These are phyloP conservation scores for Jaculus jaculus DNA, from an alignment of 2,113 vertebrate species.

Conservation along the genomic window DNA sequence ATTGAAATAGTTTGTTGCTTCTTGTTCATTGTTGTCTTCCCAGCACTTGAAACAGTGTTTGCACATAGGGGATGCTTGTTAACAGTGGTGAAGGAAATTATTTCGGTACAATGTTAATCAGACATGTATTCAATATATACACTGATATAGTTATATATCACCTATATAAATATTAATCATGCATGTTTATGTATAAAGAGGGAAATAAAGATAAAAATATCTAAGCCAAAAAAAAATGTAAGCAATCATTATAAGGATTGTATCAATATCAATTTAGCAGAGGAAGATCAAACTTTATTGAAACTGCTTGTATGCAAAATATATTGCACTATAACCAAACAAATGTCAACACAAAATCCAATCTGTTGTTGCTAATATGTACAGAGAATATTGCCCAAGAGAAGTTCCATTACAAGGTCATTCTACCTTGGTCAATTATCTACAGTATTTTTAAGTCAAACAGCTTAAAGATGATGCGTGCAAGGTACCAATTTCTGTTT, in stretches of 20 bases:
- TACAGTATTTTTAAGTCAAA: slow-evolving; percentile 94
- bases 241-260: slow-evolving; percentile 90
- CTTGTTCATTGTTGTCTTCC: not conserved
- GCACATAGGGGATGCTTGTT: not conserved
- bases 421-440: slow-evolving; percentile 98
- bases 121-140: not conserved
- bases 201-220: not conserved
- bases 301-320: slow-evolving; percentile 99
- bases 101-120: not conserved
- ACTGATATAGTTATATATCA: not conserved
- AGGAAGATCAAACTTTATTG: slow-evolving; percentile 99
- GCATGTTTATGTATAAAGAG: no score
- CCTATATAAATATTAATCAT: no score
- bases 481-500: slow-evolving; percentile 92
- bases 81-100: not conserved
- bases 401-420: slow-evolving; percentile 97
- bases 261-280: slow-evolving; percentile 88
- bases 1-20: not conserved
- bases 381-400: slow-evolving; percentile 98
- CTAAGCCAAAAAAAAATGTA: slow-evolving; percentile 36
- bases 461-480: slow-evolving; percentile 92
- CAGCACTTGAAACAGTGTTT: not conserved
- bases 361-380: slow-evolving; percentile 97
- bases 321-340: slow-evolving; percentile 99
- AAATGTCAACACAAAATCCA: slow-evolving; percentile 98